Evolutionary conservation across 2,113 vertebrate genomes (phyloP).

Genomic region (Chrysemys picta): DNA sequence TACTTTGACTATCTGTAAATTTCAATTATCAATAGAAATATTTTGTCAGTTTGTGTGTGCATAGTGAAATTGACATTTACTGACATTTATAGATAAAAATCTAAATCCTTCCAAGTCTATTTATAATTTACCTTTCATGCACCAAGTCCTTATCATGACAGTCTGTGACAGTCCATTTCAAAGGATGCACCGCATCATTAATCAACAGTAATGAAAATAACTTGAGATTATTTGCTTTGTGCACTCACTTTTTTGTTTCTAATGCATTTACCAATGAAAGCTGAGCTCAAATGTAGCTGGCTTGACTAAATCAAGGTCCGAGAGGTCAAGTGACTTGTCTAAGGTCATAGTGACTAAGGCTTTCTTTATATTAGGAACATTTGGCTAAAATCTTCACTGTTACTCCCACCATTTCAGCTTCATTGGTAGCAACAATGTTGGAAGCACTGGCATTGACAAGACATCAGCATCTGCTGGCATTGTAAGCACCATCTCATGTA

Average conservation of each 20-base stretch:
- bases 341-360: background rate
- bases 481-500: background rate
- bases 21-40: background rate
- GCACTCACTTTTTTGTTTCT: background rate
- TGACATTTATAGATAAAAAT: background rate
- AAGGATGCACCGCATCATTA: background rate
- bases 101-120: background rate
- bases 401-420: background rate
- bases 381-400: background rate
- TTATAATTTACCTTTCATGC: constrained; percentile 46
- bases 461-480: background rate
- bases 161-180: constrained; percentile 14
- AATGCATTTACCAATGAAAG: background rate
- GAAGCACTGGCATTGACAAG: background rate
- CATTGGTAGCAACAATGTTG: background rate
- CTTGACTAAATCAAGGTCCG: background rate
- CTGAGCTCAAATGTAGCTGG: background rate
- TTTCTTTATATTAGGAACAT: background rate
- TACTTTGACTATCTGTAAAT: background rate
- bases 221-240: constrained; percentile 13
- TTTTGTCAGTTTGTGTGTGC: background rate
- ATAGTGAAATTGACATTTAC: background rate
- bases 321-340: background rate
- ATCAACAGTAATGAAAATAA: constrained; percentile 20
- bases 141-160: constrained; percentile 30